Conservation (phyloP, 2,888 invertebrate genomes). For the Cheilosia variabilis region DNA sequence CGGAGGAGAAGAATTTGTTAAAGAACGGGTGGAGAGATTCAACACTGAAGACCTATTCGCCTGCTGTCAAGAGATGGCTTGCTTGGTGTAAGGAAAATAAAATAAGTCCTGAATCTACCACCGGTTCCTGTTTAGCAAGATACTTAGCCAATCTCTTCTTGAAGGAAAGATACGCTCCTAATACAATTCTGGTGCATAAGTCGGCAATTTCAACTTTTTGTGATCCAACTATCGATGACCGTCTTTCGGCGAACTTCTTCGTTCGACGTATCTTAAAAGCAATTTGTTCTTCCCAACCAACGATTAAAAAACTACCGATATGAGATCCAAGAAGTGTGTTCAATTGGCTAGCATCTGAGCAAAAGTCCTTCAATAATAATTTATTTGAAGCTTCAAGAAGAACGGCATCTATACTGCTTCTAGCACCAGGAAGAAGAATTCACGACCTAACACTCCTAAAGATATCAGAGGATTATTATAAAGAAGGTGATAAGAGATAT, state of each 20-base stretch:
- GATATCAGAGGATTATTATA: not conserved
- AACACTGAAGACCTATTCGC: constrained; percentile 27
- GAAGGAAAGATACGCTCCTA: constrained; percentile 6
- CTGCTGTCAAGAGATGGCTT: constrained; percentile 47
- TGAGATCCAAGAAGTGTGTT: constrained; percentile 41
- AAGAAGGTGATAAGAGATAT: constrained; percentile 13
- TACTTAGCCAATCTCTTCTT: constrained; percentile 32
- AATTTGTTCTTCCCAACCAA: not conserved
- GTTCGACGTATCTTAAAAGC: not conserved
- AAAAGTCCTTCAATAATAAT: not conserved
- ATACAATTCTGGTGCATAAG: constrained; percentile 42
- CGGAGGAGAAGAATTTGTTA: constrained; percentile 9
- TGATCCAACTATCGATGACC: not conserved
- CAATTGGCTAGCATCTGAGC: constrained; percentile 18
- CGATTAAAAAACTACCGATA: constrained; percentile 2
- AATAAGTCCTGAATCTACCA: not conserved
- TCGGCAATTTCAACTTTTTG: constrained; percentile 41
- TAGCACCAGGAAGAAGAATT: too few species aligned
- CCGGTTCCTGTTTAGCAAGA: constrained; percentile 10
- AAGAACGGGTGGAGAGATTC: constrained; percentile 31
- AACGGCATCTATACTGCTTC: constrained; percentile 29
- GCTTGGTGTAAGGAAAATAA: constrained; percentile 15
- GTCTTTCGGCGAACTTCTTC: constrained; percentile 9
- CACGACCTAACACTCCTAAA: constrained; percentile 40
- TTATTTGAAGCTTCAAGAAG: constrained; percentile 41